These are phyloP conservation scores for Brachyptera risi DNA, from an alignment of 2,888 invertebrate genomes.

Conservation along the genomic window DNA sequence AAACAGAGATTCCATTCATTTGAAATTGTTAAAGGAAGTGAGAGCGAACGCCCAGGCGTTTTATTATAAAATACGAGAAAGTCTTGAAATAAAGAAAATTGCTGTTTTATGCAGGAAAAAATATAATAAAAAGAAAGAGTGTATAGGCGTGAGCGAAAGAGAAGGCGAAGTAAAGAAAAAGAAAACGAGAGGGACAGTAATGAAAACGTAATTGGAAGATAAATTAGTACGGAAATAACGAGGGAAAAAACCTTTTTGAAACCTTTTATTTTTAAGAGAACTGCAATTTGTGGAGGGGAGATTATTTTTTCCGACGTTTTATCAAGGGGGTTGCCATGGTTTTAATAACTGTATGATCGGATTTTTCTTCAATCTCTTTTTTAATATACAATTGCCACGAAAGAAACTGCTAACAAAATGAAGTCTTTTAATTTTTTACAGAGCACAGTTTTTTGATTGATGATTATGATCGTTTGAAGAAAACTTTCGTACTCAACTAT, in stretches of 20 bases:
- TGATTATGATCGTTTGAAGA: too few species aligned
- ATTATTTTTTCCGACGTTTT: slow-evolving; percentile 2
- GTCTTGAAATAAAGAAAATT: slow-evolving; percentile 31
- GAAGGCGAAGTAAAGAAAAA: slow-evolving; percentile 1
- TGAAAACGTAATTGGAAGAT: slow-evolving; percentile 29
- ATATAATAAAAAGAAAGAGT: slow-evolving; percentile 6
- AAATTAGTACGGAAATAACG: slow-evolving; percentile 31
- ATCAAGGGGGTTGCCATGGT: slow-evolving; percentile 16
- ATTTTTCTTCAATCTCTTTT: slow-evolving; percentile 15
- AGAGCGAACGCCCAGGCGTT: slow-evolving; percentile 21
- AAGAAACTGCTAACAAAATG: neutral
- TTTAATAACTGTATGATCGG: slow-evolving; percentile 2
- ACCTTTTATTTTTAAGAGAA: slow-evolving; percentile 16
- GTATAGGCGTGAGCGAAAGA: neutral
- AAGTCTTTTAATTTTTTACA: neutral
- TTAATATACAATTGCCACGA: neutral
- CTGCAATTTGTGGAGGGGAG: slow-evolving; percentile 1
- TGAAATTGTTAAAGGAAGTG: slow-evolving; percentile 30
- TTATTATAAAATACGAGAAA: slow-evolving; percentile 30
- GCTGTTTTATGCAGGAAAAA: slow-evolving; percentile 28
- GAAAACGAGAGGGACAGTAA: slow-evolving; percentile 11
- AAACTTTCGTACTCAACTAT: too few species aligned
- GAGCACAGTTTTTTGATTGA: neutral
- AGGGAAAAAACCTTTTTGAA: slow-evolving; percentile 18
- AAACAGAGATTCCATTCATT: slow-evolving; percentile 29